These are phyloP conservation scores for Corythoichthys haematopterus DNA, from an alignment of 2,113 vertebrate species.

Conservation along the genomic window DNA sequence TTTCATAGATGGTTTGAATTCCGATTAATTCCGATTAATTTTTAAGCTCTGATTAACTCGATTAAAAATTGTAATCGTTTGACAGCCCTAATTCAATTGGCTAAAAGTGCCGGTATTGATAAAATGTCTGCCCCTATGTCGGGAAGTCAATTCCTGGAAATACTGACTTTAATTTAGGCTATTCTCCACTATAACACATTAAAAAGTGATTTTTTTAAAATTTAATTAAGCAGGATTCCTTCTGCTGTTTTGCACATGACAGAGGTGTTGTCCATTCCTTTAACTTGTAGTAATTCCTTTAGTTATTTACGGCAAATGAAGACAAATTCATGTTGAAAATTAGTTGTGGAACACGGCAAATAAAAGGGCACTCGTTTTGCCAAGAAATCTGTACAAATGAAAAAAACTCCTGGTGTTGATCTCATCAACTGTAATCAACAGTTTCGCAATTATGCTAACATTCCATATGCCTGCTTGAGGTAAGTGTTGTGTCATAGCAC, in stretches of 20 bases:
- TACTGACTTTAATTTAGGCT: no score
- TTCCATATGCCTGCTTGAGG: slow-evolving; percentile 33
- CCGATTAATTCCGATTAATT: no score
- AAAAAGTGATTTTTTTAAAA: no score
- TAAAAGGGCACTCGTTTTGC: slow-evolving; percentile 30
- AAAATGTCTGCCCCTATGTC: no score
- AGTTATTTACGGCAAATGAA: slow-evolving; percentile 1
- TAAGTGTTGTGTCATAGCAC: slow-evolving; percentile 42
- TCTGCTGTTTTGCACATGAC: background rate
- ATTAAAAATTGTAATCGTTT: no score
- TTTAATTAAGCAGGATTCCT: background rate
- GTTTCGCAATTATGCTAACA: slow-evolving; percentile 15
- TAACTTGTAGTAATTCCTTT: background rate
- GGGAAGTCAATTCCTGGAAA: no score
- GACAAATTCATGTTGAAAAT: slow-evolving; percentile 6
- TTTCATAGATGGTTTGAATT: no score
- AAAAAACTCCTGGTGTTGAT: slow-evolving; percentile 8
- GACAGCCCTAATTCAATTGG: no score
- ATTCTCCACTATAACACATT: no score
- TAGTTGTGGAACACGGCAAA: slow-evolving; percentile 18
- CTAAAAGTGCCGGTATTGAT: no score
- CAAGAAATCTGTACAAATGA: slow-evolving; percentile 28
- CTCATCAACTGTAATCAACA: slow-evolving; percentile 13
- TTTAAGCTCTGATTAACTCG: no score
- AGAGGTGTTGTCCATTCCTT: background rate